A percentile compares a stretch with the other conserved stretches of the same genome.
These are phyloP conservation scores for Caenorhabditis plicata DNA, from an alignment of 2,888 invertebrate genomes.

Conservation along the genomic window DNA sequence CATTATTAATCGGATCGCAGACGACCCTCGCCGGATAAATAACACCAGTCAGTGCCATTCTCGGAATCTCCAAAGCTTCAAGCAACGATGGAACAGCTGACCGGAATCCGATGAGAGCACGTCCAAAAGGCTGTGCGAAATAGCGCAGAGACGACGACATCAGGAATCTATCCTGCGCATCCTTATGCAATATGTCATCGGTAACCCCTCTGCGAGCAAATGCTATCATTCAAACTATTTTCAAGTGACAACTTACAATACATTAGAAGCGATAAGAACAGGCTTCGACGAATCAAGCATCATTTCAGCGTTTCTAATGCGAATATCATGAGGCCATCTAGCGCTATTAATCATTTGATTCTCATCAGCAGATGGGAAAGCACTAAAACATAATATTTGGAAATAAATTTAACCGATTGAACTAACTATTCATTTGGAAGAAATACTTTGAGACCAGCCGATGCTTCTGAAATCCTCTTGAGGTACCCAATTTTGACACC, in stretches of 20 bases:
- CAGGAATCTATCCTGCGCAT: conserved; percentile 30
- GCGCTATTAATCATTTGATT: conserved; percentile 3
- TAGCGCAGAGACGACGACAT: conserved; percentile 33
- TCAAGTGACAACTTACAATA: conserved; percentile 16
- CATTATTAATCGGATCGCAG: conserved; percentile 20
- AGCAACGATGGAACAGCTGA: conserved; percentile 71
- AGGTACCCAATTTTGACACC: conserved; percentile 8
- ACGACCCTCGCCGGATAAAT: conserved; percentile 29
- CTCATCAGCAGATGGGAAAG: conserved; percentile 7
- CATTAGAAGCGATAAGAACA: conserved; percentile 13
- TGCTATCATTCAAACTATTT: too few relatives aligned
- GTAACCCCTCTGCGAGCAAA: conserved; percentile 6
- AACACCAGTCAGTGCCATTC: conserved; percentile 14
- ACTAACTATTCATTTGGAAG: conserved; percentile 12
- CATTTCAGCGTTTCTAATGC: conserved; percentile 39
- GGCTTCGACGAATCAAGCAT: conserved; percentile 53
- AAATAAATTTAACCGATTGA: neutral
- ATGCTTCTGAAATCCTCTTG: conserved; percentile 29
- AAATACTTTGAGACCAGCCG: conserved; percentile 5
- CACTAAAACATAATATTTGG: neutral
- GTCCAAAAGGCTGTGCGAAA: conserved; percentile 48
- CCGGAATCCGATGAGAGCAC: conserved; percentile 67
- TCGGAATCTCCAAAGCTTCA: conserved; percentile 7
- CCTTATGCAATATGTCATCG: conserved; percentile 19
- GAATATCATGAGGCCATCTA: conserved; percentile 44